Evolutionary conservation across 30 jellyfish, hydroid and myxozoan genomes (phyloP), one percentile per base, ranked within the genome.

Genomic region (Hydractinia symbiolongicarpus): DNA sequence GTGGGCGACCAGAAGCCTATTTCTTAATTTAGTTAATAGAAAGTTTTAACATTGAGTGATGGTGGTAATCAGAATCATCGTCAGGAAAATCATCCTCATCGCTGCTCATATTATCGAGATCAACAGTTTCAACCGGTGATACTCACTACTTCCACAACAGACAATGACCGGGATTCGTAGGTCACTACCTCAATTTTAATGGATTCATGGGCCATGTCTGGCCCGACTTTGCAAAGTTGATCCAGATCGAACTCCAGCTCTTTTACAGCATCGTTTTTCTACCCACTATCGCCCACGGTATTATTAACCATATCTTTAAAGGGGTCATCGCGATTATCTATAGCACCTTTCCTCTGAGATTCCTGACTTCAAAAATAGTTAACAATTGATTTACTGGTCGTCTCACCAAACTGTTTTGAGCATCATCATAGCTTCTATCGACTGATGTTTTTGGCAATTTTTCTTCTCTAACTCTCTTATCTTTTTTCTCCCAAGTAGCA

Each of bases 131-230:
- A 30, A 30, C 67, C 72, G 61, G n/a, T 61, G 88, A 50, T 61
- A 85, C 67, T 80, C 64, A 80, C 86, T 61, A 67, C 50, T 80
- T 80, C 44, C 76, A 19, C 61, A 68, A 61, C 88, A 80, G 84
- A 61, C 87, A 80, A 67, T 80, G 88, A 86, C 67, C 54, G 83
- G 67, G 86, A 62, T 80, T 80, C 80, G 84, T 80, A 61, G 86
- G 84, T 80, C 68, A 19, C 88, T 80, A 80, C 69, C 72, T 80
- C 86, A 21, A 52, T 85, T 5, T 80, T 73, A 80, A 80, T 85
- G 86, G 64, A 51, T 62, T 80, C 86, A 61, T 81, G 88, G 72
- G 84, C 68, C 87, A 80, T 61, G 73, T 80, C 86, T 61, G 86
- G 10, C 67, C 88, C 67, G n/a, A 76, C 67, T 60, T 80, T 85